Percentiles rank a stretch among this genome's conserved stretches.
Evolutionary conservation across 2,888 invertebrate species (phyloP).

Genomic region (Archaeoteleia sp.): DNA sequence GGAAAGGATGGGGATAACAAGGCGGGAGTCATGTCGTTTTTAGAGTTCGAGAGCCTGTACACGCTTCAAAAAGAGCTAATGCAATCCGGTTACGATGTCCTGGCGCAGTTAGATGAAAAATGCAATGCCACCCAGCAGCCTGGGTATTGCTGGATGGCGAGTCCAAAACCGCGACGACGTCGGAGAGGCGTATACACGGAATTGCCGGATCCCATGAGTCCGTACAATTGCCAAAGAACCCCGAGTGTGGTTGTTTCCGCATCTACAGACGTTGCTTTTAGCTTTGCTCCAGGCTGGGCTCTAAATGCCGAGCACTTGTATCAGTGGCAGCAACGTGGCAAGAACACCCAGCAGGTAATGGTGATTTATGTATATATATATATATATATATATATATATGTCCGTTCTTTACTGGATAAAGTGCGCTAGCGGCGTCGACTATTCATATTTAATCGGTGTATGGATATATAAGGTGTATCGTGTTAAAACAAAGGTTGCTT

Average conservation of each 20-base stretch:
- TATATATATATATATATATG: no score
- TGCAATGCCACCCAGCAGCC: constrained; percentile 48
- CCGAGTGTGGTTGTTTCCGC: neutral
- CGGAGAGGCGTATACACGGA: constrained; percentile 66
- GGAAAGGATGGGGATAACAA: neutral
- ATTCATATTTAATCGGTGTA: no score
- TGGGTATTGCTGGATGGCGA: constrained; percentile 58
- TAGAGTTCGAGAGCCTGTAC: constrained; percentile 67
- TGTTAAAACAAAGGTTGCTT: no score
- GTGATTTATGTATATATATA: no score
- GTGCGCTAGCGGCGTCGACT: neutral
- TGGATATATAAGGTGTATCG: no score
- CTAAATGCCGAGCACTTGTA: constrained; percentile 79
- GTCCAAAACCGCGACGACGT: constrained; percentile 30
- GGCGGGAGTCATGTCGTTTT: constrained; percentile 60
- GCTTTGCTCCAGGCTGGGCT: constrained; percentile 80
- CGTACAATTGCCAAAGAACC: no score
- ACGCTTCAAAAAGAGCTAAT: constrained; percentile 65
- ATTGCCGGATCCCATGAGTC: constrained; percentile 62
- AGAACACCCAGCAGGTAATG: constrained; percentile 78
- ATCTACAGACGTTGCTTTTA: constrained; percentile 73
- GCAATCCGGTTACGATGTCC: constrained; percentile 59
- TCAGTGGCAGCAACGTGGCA: constrained; percentile 80
- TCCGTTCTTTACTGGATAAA: no score
- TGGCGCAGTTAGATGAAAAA: constrained; percentile 62